Evolutionary conservation across 2,113 vertebrate genomes (phyloP), one percentile per base, ranked within the genome.

Genomic region (Spilogale gracilis): DNA sequence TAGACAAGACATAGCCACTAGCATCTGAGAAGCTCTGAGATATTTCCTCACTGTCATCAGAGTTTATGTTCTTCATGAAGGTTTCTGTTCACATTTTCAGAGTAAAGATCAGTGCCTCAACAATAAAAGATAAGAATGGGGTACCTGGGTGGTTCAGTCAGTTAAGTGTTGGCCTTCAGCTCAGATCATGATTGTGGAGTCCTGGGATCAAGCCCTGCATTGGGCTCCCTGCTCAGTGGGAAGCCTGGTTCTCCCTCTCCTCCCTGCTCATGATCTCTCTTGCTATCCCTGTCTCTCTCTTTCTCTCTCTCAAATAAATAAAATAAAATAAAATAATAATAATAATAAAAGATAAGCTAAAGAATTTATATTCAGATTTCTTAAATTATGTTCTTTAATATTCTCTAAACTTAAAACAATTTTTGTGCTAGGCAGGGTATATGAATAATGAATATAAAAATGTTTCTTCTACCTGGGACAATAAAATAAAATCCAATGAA

Each of bases 401-500:
- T 81, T 95, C 83, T 96, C 83, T 96, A 80, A 95, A 74, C 86
- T 79, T 16, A 83, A 80, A 60, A 76, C 48, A 86, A 92, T 60
- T 88, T 81, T 88, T 88, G 86, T 67, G 58, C 45, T 69, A 88
- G 52, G n/a, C 38, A 84, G 86, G 23, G 21, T n/a, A 81, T 91
- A 95, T 30, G 74, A 96, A 95, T 84, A 92, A 90, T 92, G 52
- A 95, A 81, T 88, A 60, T 67, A 90, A 87, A 93, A 95, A 63
- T 90, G 20, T 90, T 96, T 97, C 80, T 97, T 93, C 63, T 23
- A 88, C 58, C 32, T 73, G 54, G 25, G 25, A 43, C 92, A 87
- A 98, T 86, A 92, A 74, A 96, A 94, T 85, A 95, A 97, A 95
- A 95, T 94, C 65, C 90, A 95, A 91, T 63, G 89, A 92, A 76